Base-by-base conservation (phyloP, 2,888 invertebrate species). In the Heliconius sara region DNA sequence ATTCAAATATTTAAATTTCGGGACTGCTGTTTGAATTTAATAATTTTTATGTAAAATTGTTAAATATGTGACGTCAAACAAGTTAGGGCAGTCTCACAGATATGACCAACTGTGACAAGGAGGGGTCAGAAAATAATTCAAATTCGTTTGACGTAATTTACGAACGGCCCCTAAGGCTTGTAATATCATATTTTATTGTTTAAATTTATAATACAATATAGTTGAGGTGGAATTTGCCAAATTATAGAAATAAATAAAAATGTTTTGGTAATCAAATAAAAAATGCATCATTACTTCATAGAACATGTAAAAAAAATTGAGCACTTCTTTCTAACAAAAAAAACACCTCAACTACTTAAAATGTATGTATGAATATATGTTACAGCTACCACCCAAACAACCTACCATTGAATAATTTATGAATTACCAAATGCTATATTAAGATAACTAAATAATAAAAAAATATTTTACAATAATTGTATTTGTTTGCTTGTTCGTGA, bases 201-300 rank as follows among this genome's bases (percentile, higher is more conserved):
- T 25, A 77, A 30, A 70, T n/a, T n/a, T 43, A 57, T 70, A 70
- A 70, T 43, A 70, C 68, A 70, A 43, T 68, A 39, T 70, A 70
- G 68, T 70, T 43, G 13, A 70, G 39, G 68, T 43, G 68, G 16
- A 13, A 12, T 68, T 39, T 68, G 39, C n/a, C 13, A 43, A 6
- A 4, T 39, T 16, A 34, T 6, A 39, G 43, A 9, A 68, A 68
- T 39, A n/a, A 25, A n/a, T 39, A 10, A 39, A n/a, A n/a, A 68
- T 34, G 9, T 57, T 22, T 57, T 57, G 2, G 5, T 47, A 47
- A 16, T 22, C 57, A 67, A 22, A 67, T 9, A 22, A 67, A 67
- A 67, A 63, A 63, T 25, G 7, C 12, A 63, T 2, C 2, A 13
- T 25, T 25, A 65, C 27, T 25, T 27, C 2, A 34, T 34, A 66